phyloP scores from a whole-genome alignment of 2,888 invertebrate genomes.

The Liopterus haemorrhoidalis region DNA sequence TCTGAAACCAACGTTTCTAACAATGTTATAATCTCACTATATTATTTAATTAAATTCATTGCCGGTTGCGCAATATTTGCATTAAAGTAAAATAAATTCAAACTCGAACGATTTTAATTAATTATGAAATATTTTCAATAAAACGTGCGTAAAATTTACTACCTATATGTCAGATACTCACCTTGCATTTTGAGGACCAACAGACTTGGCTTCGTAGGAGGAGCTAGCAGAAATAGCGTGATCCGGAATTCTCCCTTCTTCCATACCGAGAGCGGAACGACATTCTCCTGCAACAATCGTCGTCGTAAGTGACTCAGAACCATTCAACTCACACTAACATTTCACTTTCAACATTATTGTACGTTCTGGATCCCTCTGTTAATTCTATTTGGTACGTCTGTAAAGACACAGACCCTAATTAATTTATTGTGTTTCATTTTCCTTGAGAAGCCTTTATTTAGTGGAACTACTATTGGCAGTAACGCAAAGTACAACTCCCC shows the following conservation, averaged over 20 bases:
- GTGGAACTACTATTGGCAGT: too few species aligned
- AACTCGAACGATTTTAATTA: background rate
- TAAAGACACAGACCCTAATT: constrained; percentile 40
- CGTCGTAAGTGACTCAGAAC: too few species aligned
- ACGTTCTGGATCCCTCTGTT: too few species aligned
- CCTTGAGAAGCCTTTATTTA: constrained; percentile 33
- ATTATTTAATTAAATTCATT: too few species aligned
- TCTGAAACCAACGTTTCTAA: too few species aligned
- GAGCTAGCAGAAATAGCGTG: constrained; percentile 80
- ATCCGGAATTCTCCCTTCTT: constrained; percentile 77
- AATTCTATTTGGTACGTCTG: constrained; percentile 37
- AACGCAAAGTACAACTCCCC: too few species aligned
- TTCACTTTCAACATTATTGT: too few species aligned
- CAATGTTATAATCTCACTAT: too few species aligned
- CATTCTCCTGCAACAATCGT: constrained; percentile 54
- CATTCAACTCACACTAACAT: too few species aligned
- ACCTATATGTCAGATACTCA: constrained; percentile 45
- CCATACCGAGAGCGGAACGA: constrained; percentile 77
- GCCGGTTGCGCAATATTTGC: constrained; percentile 8
- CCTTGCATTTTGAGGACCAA: constrained; percentile 85
- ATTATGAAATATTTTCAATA: constrained; percentile 1
- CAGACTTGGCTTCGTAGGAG: constrained; percentile 77
- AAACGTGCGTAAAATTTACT: too few species aligned
- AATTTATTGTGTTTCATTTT: constrained; percentile 44
- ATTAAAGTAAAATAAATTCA: constrained; percentile 8